Conservation (phyloP, 2,797 vertebrate species). For the Spinus olivaceus region DNA sequence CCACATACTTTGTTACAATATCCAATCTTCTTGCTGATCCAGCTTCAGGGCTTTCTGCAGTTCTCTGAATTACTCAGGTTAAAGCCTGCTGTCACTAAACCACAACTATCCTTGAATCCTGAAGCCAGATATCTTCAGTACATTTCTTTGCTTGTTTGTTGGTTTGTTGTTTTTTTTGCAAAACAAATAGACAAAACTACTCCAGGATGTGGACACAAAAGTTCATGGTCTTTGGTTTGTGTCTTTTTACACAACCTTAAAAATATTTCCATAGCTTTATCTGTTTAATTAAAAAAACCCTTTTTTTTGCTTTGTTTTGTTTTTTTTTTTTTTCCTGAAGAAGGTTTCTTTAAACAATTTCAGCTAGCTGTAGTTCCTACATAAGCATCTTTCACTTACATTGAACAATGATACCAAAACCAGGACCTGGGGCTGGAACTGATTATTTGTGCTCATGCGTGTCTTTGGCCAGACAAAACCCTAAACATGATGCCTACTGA, state of each 20-base stretch:
- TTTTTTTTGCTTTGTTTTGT: background rate
- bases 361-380: background rate
- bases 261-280: background rate
- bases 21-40: accelerated
- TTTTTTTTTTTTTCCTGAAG: too few relatives aligned
- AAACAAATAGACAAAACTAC: background rate
- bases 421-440: background rate
- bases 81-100: background rate
- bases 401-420: background rate
- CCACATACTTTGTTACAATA: background rate
- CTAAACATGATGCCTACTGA: background rate
- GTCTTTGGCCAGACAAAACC: background rate
- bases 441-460: background rate
- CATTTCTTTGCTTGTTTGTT: background rate
- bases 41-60: background rate
- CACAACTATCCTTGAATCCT: background rate
- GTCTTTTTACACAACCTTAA: background rate
- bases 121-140: background rate
- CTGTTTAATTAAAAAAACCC: background rate
- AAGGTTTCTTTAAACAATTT: background rate
- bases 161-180: accelerated
- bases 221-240: background rate
- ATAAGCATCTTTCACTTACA: background rate
- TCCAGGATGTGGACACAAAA: background rate
- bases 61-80: background rate